These are phyloP conservation scores for Drosophila ustulata DNA, from an alignment of 2,888 invertebrate genomes.

Conservation along the genomic window DNA sequence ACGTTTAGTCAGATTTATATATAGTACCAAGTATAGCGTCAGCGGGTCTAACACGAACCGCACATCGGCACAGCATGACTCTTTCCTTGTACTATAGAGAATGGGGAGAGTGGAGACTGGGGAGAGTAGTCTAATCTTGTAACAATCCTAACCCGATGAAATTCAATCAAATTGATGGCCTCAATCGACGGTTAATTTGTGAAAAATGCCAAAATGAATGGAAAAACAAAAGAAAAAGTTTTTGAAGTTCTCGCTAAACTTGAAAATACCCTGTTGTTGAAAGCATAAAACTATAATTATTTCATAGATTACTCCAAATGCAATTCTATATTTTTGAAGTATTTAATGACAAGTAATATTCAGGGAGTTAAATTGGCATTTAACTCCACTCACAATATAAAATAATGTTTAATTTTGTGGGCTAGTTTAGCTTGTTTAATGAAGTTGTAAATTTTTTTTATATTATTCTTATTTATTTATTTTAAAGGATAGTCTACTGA, in stretches of 20 bases:
- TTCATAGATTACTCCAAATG: no score
- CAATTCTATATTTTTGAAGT: no score
- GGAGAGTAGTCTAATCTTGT: conserved; percentile 5
- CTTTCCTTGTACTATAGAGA: conserved; percentile 10
- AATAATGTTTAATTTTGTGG: no score
- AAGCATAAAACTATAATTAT: no score
- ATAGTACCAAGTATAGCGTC: conserved; percentile 64
- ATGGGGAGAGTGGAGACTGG: not conserved
- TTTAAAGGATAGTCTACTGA: no score
- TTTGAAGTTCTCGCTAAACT: not conserved
- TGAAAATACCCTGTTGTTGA: conserved; percentile 6
- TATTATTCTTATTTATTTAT: no score
- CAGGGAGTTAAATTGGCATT: no score
- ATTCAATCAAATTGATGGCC: conserved; percentile 79
- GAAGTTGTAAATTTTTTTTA: no score
- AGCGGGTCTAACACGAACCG: conserved; percentile 60
- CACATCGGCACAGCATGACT: conserved; percentile 58
- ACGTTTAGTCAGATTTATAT: conserved; percentile 44
- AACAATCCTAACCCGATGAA: conserved; percentile 43
- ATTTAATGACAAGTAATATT: no score
- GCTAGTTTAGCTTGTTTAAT: no score
- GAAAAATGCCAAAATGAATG: conserved; percentile 56
- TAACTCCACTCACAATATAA: no score
- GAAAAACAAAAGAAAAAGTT: not conserved
- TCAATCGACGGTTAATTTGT: conserved; percentile 81